Base-by-base conservation (phyloP, 1,140 invertebrate genomes). In the Charaxes varanes region DNA sequence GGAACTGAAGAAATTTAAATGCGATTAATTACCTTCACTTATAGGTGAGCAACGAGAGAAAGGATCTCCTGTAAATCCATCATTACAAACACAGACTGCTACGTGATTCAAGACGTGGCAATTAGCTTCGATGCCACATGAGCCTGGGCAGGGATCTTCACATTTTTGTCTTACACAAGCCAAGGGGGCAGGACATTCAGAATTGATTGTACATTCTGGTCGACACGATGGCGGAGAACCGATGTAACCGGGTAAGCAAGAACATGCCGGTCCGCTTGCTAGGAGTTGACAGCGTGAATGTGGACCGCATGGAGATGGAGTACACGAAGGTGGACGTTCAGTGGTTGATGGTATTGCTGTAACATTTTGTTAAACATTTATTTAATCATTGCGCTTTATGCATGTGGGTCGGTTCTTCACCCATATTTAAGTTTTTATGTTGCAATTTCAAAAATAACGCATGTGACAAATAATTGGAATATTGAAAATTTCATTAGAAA, bases 221-320 rank as follows among this genome's bases (percentile, higher is more conserved):
- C 90, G 80, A 59, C 92, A 94, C 31, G 88, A 86, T 7, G 92
- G 91, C 19, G 94, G 93, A 10, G 88, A 86, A 5, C 94, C 94
- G 31, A 90, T 87, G 50, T 90, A 94, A 57, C 90, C 87, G 2
- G 89, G 88, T 35, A 91, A 72, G 67, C 94, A 96, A 2, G 92
- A 92, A 55, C 93, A 95, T 0, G 90, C 90, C 19, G 92, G 91
- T 46, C 87, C 88, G 28, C 89, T 90, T 24, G 87, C 87, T 26
- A 90, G 84, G 8, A 92, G 85, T 62, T 90, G 90, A 62, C 94
- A 95, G 40, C 91, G 87, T 1, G 93, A 91, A 63, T 94, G 92
- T 0, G 92, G 91, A 11, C 94, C 94, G 62, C 93, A 96, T 1
- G 93, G 92, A 8, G 89, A 92, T 45, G 91, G 92, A 17, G 86